These are phyloP conservation scores for Harpagoxenus sublaevis DNA, from an alignment of 2,888 invertebrate species.

Conservation along the genomic window DNA sequence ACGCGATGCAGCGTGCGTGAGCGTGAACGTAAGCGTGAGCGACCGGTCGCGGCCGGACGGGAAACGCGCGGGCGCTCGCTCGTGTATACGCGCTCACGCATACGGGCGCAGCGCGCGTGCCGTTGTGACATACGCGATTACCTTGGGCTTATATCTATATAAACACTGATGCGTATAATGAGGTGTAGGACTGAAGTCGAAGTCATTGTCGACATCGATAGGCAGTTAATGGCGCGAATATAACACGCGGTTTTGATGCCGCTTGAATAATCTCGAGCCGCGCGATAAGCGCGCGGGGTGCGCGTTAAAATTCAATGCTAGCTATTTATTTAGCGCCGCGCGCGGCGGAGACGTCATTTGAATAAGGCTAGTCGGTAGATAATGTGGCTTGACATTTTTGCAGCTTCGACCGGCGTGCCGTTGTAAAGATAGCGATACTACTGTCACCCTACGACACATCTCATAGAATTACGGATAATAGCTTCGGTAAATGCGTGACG, in stretches of 20 bases:
- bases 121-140: conserved; percentile 85
- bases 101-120: conserved; percentile 57
- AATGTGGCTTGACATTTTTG: conserved; percentile 38
- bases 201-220: conserved; percentile 67
- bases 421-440: conserved; percentile 23
- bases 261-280: conserved; percentile 46
- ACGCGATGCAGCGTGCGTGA: conserved; percentile 12
- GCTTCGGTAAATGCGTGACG: not conserved
- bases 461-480: not conserved
- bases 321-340: conserved; percentile 46
- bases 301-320: conserved; percentile 46
- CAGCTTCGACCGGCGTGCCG: not conserved
- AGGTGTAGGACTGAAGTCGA: conserved; percentile 64
- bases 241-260: conserved; percentile 61
- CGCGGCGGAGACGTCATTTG: conserved; percentile 29
- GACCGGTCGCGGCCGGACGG: not conserved
- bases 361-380: conserved; percentile 43
- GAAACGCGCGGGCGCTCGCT: not conserved
- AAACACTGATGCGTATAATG: conserved; percentile 63
- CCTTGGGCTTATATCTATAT: conserved; percentile 82
- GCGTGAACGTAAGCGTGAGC: not conserved
- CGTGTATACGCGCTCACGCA: conserved; percentile 27
- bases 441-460: not conserved
- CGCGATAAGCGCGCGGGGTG: conserved; percentile 19
- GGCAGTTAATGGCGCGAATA: conserved; percentile 60